A percentile compares a stretch with the other conserved stretches of the same genome.
These are phyloP conservation scores for Nycticorax nycticorax DNA, from an alignment of 2,113 vertebrate genomes.

Conservation along the genomic window DNA sequence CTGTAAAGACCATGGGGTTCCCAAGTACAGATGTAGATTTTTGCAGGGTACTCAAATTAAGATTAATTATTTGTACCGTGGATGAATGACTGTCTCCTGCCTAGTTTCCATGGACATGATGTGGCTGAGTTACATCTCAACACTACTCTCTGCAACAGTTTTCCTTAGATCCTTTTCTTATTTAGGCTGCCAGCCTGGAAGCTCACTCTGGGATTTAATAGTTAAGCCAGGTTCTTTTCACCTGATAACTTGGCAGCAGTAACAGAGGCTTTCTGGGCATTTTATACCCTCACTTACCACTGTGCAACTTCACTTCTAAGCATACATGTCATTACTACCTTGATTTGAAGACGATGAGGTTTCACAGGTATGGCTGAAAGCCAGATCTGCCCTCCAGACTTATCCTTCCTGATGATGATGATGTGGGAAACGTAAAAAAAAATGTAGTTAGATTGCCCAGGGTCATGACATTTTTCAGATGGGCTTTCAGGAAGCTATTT, in stretches of 20 bases:
- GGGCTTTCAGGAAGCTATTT: neutral
- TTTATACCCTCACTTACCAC: neutral
- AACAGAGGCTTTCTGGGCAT: neutral
- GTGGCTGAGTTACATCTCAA: neutral
- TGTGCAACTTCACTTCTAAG: neutral
- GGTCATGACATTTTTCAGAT: neutral
- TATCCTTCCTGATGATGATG: neutral
- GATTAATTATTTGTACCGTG: neutral
- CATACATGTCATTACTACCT: fast-evolving
- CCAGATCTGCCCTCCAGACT: neutral
- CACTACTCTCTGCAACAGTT: neutral
- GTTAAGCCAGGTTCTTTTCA: neutral
- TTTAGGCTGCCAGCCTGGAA: neutral
- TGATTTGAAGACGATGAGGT: neutral
- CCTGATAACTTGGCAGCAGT: neutral
- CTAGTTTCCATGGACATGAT: neutral
- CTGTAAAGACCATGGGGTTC: neutral
- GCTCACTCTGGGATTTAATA: neutral
- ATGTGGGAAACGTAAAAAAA: neutral
- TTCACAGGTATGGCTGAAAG: neutral
- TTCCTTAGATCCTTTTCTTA: neutral
- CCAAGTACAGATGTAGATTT: neutral
- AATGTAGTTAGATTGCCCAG: neutral
- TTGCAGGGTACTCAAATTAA: neutral
- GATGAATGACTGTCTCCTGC: neutral